These are phyloP conservation scores for Chrysina gloriosa DNA, from an alignment of 2,888 invertebrate species.

Conservation along the genomic window DNA sequence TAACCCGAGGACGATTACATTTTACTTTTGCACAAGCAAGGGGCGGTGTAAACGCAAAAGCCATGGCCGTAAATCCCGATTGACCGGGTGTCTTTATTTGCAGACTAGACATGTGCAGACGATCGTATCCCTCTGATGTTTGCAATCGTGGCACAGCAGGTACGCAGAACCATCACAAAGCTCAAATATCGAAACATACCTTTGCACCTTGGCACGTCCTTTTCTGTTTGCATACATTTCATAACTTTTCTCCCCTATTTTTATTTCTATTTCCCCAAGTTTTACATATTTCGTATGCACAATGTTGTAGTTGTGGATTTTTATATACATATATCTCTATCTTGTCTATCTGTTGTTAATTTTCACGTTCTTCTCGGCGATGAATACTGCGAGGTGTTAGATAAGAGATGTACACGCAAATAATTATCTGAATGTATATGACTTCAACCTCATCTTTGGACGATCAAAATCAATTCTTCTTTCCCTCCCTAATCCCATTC, in stretches of 20 bases:
- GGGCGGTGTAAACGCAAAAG: conserved; percentile 16
- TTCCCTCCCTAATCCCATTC: no score
- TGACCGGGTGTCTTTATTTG: conserved; percentile 67
- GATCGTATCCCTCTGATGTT: conserved; percentile 92
- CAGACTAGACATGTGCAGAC: conserved; percentile 99
- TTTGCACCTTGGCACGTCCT: conserved; percentile 32
- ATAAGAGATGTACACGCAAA: conserved; percentile 14
- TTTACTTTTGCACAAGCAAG: conserved; percentile 30
- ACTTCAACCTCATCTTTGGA: no score
- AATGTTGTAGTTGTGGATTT: conserved; percentile 29
- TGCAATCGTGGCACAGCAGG: conserved; percentile 99
- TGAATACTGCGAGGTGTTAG: conserved; percentile 8
- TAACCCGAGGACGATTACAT: conserved; percentile 3
- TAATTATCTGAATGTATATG: not conserved
- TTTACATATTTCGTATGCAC: conserved; percentile 8
- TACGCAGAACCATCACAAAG: conserved; percentile 66
- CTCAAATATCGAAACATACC: conserved; percentile 23
- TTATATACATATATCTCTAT: not conserved
- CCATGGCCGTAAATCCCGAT: conserved; percentile 44
- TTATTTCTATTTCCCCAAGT: conserved; percentile 20
- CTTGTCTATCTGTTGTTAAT: no score
- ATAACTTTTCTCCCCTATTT: conserved; percentile 34
- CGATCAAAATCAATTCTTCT: no score
- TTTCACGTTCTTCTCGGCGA: conserved; percentile 8
- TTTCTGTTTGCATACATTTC: conserved; percentile 36